These are phyloP conservation scores for Nymphalis polychloros DNA, from an alignment of 2,888 invertebrate genomes.

Conservation along the genomic window DNA sequence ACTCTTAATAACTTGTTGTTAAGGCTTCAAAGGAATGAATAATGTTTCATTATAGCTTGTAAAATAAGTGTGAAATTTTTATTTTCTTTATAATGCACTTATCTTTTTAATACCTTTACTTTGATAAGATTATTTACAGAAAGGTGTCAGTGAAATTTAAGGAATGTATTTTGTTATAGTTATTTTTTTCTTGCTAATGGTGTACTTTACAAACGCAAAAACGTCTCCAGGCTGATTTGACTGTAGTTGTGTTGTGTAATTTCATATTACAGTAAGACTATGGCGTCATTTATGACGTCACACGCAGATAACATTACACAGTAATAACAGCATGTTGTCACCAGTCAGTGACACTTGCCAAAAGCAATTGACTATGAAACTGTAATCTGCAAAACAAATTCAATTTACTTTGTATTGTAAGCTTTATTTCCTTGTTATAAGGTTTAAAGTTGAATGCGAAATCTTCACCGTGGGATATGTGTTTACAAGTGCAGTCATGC, in stretches of 20 bases:
- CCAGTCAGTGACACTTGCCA: conserved; percentile 31
- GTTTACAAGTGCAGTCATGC: conserved; percentile 26
- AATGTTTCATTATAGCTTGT: conserved; percentile 6
- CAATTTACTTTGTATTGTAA: not conserved
- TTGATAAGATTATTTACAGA: not conserved
- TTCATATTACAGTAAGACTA: not conserved
- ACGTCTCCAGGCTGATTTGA: too few relatives aligned
- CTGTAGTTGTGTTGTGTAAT: not conserved
- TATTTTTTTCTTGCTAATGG: too few relatives aligned
- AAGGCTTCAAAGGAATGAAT: conserved; percentile 13
- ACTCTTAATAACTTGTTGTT: conserved; percentile 41
- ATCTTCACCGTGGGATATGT: not conserved
- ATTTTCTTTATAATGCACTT: not conserved
- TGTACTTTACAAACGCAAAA: too few relatives aligned
- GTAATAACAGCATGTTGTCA: conserved; percentile 31
- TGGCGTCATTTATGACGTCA: conserved; percentile 6
- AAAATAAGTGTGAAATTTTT: not conserved
- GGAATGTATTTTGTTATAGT: too few relatives aligned
- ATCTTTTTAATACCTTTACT: not conserved
- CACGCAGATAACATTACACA: conserved; percentile 9
- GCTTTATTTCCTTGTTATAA: not conserved
- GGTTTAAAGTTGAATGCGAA: not conserved
- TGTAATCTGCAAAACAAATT: conserved; percentile 28
- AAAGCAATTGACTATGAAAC: conserved; percentile 34
- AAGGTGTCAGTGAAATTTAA: too few relatives aligned